A percentile compares a stretch with the other conserved stretches of the same genome.
Conservation (phyloP, 2,113 vertebrate species). For the Oryctolagus cuniculus region DNA sequence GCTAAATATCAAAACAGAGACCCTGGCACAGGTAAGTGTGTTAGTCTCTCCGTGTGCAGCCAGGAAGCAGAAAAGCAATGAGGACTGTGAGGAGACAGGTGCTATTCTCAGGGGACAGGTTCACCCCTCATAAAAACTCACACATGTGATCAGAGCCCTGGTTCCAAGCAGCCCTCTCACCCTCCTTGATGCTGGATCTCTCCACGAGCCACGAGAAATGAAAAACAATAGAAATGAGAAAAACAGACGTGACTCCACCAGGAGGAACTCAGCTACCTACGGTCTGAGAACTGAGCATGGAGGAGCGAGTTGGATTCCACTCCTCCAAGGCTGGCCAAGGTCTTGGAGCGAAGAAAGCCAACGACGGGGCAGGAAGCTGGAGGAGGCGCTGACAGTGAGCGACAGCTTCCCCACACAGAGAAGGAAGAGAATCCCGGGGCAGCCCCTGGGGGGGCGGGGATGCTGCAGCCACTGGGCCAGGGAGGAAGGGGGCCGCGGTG, state of each 20-base stretch:
- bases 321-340: background rate
- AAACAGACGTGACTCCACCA: background rate
- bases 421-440: background rate
- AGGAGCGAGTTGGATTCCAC: background rate
- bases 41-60: background rate
- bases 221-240: background rate
- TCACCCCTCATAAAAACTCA: background rate
- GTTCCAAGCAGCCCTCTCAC: background rate
- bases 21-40: background rate
- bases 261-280: background rate
- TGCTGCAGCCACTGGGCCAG: background rate
- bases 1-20: background rate
- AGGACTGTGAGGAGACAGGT: background rate
- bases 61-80: background rate
- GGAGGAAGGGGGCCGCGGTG: background rate
- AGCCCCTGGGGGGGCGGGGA: background rate
- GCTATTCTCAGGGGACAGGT: fast-evolving
- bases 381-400: background rate
- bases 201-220: background rate
- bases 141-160: background rate
- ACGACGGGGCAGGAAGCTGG: background rate
- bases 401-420: background rate
- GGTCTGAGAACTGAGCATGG: background rate
- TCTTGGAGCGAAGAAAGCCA: background rate
- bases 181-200: background rate